Conservation (phyloP, 2,113 vertebrate species). For the Apeltes quadracus region DNA sequence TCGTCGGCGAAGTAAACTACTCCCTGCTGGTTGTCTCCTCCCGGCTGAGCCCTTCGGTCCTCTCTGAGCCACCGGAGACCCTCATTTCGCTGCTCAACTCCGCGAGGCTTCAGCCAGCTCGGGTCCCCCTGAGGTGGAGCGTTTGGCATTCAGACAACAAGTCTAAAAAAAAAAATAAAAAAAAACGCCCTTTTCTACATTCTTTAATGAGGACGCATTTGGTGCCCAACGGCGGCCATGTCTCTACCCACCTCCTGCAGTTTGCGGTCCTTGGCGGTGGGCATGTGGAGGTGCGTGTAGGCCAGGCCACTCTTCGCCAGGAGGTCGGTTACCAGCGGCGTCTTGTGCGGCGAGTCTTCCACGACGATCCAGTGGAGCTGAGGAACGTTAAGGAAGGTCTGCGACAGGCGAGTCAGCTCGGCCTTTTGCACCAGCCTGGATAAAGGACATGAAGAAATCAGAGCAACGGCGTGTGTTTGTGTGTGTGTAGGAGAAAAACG, state of each 20-base stretch:
- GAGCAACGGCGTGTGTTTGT: neutral
- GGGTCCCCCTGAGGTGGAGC: slow-evolving; percentile 75
- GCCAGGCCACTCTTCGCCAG: slow-evolving; percentile 76
- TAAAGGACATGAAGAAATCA: neutral
- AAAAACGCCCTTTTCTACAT: neutral
- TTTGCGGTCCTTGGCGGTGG: slow-evolving; percentile 80
- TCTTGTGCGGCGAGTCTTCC: slow-evolving; percentile 80
- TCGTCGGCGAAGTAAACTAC: slow-evolving; percentile 87
- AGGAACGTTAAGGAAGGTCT: slow-evolving; percentile 84
- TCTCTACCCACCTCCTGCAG: slow-evolving; percentile 75
- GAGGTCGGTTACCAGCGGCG: slow-evolving; percentile 75
- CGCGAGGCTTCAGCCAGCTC: slow-evolving; percentile 85
- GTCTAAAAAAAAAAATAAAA: too few relatives aligned
- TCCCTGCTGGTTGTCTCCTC: slow-evolving; percentile 71
- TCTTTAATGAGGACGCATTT: neutral
- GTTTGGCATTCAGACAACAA: neutral
- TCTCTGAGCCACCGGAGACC: slow-evolving; percentile 84
- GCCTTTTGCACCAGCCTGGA: slow-evolving; percentile 85
- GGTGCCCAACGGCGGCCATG: neutral
- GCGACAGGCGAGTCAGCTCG: slow-evolving; percentile 82
- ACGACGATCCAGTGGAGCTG: slow-evolving; percentile 86
- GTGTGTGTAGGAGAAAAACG: neutral
- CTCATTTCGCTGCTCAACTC: slow-evolving; percentile 85
- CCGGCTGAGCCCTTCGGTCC: slow-evolving; percentile 59
- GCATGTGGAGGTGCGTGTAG: slow-evolving; percentile 81